Percentiles rank a stretch among this genome's conserved stretches.
These are phyloP conservation scores for Cataglyphis rosenhaueri DNA, from an alignment of 2,888 invertebrate species.

Conservation along the genomic window DNA sequence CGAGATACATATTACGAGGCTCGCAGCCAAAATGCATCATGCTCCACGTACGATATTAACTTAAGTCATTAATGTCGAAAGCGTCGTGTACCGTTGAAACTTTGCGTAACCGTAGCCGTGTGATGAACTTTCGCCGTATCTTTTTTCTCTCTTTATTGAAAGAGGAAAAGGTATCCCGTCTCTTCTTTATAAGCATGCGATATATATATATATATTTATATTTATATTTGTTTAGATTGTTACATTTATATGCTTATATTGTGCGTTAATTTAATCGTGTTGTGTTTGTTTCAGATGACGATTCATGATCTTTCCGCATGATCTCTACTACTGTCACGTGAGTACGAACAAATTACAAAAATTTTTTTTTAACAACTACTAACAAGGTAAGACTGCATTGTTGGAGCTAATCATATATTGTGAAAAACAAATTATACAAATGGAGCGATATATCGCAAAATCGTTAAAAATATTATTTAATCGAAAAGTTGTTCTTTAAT, in stretches of 20 bases:
- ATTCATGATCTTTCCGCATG: too few species aligned
- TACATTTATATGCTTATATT: too few species aligned
- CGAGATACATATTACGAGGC: slow-evolving; percentile 66
- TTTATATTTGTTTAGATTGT: too few species aligned
- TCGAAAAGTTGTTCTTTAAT: background rate
- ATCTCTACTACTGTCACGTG: slow-evolving; percentile 1
- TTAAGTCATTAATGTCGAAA: slow-evolving; percentile 44
- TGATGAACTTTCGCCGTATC: slow-evolving; percentile 2
- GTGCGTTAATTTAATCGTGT: background rate
- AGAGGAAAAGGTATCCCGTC: background rate
- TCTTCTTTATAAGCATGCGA: too few species aligned
- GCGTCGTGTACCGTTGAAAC: slow-evolving; percentile 33
- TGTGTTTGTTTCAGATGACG: slow-evolving; percentile 10
- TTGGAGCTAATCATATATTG: background rate
- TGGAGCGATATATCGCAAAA: background rate
- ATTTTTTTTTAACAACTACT: background rate
- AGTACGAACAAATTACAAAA: background rate
- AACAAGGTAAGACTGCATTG: background rate
- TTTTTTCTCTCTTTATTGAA: background rate
- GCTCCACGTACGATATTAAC: slow-evolving; percentile 49
- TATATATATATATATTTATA: background rate
- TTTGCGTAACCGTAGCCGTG: background rate
- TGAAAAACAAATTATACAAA: background rate
- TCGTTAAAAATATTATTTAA: background rate
- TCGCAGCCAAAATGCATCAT: slow-evolving; percentile 68